These are phyloP conservation scores for Felis chaus DNA, from an alignment of 2,113 vertebrate genomes.

Conservation along the genomic window DNA sequence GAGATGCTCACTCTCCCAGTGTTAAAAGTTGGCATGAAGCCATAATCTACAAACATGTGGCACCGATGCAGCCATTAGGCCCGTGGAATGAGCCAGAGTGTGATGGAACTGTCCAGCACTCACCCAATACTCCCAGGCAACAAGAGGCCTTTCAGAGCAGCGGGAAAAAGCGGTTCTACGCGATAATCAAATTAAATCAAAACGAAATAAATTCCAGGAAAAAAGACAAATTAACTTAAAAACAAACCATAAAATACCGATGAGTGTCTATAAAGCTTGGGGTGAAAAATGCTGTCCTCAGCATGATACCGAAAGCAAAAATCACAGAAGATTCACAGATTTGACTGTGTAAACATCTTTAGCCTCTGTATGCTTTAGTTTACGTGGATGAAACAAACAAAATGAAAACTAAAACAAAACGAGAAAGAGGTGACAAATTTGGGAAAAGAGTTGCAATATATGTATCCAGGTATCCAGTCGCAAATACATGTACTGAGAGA, in stretches of 20 bases:
- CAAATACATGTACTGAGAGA: too few relatives aligned
- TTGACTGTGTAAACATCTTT: background rate
- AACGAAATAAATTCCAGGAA: background rate
- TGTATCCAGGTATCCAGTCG: background rate
- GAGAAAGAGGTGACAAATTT: background rate
- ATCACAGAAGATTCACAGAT: background rate
- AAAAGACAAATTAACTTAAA: background rate
- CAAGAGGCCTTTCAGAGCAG: accelerated
- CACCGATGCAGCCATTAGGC: background rate
- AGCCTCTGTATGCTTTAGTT: background rate
- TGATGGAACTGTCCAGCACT: accelerated
- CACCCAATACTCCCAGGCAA: accelerated
- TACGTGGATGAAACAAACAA: background rate
- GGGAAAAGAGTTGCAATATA: background rate
- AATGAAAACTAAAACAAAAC: background rate
- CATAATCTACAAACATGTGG: background rate
- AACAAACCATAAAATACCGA: background rate
- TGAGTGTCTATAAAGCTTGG: background rate
- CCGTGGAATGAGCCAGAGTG: background rate
- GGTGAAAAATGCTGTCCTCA: background rate
- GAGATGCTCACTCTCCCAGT: background rate
- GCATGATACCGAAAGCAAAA: background rate
- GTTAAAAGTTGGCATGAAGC: background rate
- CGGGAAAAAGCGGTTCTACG: background rate
- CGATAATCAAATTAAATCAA: background rate